Evolutionary conservation across 2,113 vertebrate genomes (phyloP), one percentile per base, ranked within the genome.

Genomic region (Fulica atra): DNA sequence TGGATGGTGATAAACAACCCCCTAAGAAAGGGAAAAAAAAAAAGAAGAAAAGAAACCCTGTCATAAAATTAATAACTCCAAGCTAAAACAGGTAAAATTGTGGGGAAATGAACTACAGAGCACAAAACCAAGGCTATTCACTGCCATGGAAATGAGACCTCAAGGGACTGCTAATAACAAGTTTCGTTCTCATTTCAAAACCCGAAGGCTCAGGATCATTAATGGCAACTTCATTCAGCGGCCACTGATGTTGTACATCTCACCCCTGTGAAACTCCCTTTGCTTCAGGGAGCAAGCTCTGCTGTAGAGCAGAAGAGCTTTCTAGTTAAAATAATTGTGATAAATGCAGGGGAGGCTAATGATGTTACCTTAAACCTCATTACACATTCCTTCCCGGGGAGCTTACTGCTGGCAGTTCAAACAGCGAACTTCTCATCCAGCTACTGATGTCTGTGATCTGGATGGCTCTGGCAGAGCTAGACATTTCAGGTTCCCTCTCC

Each of bases 1-100:
- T 99, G 99, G 97, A 99, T 98, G 95, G 99, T 99, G 96, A 99
- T 99, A 95, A 99, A 99, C 87, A 99, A 98, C 25, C 99, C 99
- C 89, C 96, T 97, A 97, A 35, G 71, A 85, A 94, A 60, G 71
- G 42, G 77, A 64, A 57, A 89, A 11, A 33, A 53, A 65, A 59
- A 13, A 86, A 81, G 38, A 82, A 61, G 44, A 44, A 89, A 86
- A 89, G 29, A 94, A 64, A 29, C n/a, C 15, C 78, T 88, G 69
- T 68, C 28, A 82, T 68, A 92, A 93, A 81, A 91, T 51, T 20
- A 94, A 1, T 35, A 66, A 71, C 16, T 84, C 19, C 14, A 76
- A 93, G 51, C 33, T 63, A 72, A 57, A 88, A 48, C 38, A 88
- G 38, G 65, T 60, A 35, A 82, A 68, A 90, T 63, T 44, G 25